phyloP scores from a whole-genome alignment of 2,797 vertebrate species.

The Echeneis naucrates region DNA sequence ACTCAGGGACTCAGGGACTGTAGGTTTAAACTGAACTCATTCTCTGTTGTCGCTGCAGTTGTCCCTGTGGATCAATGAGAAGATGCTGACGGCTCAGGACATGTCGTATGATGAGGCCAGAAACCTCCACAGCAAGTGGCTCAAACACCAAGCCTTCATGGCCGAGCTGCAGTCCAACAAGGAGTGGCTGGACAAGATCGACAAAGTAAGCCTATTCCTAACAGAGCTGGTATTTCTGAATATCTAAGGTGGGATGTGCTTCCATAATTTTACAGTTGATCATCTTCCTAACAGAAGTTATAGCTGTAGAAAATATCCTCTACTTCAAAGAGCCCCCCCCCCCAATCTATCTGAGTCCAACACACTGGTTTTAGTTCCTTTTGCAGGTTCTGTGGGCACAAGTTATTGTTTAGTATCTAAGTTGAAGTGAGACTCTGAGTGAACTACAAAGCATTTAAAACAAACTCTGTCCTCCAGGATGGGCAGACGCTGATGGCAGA shows the following conservation, averaged over 20 bases:
- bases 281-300: no score
- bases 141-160: constrained; percentile 98
- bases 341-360: no score
- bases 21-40: neutral
- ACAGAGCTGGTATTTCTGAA: no score
- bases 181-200: constrained; percentile 97
- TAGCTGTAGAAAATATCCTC: no score
- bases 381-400: no score
- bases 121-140: constrained; percentile 98
- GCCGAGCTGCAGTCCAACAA: constrained; percentile 98
- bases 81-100: constrained; percentile 99
- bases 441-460: neutral
- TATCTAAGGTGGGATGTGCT: no score
- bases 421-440: neutral
- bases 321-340: no score
- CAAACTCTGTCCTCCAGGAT: constrained; percentile 80
- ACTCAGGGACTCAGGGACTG: no score
- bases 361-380: no score
- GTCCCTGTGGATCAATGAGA: constrained; percentile 97
- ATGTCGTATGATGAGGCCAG: constrained; percentile 98
- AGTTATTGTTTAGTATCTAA: neutral
- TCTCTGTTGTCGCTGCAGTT: constrained; percentile 77
- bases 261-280: no score
- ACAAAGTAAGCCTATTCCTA: constrained; percentile 84
- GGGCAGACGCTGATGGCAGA: constrained; percentile 93